Base-by-base conservation (phyloP, 2,113 vertebrate species). In the Riparia riparia region DNA sequence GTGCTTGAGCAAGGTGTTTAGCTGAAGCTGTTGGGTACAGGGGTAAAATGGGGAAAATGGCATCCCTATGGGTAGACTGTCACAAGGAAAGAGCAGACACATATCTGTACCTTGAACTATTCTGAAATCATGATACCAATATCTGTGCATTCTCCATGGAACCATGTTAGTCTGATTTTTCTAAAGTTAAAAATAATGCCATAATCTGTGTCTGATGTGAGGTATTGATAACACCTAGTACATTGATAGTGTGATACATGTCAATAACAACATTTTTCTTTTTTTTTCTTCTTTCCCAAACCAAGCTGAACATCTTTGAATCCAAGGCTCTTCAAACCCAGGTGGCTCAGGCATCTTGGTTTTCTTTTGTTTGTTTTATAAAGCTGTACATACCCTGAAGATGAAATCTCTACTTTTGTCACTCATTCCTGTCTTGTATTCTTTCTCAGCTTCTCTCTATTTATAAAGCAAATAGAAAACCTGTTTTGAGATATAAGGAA, bases 1-100 rank as follows among this genome's bases (percentile, higher is more conserved):
- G 12, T 12, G 9, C 17, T 19, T 41, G 45, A 72, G 19, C 9
- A 45, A 85, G 26, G 12, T 28, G 26, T 39, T 51, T 2, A 42
- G 39, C 64, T 78, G 64, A 39, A 78, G 18, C 16, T 56, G 31
- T 18, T 56, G 76, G 26, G 24, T 54, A 8, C 7, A 16, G 8
- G 15, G 14, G 6, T 32, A 57, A 70, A 82, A 10, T 0, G 1
- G 11, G 24, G 32, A 2, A 45, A 80, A 44, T 1, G 1, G 3
- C 29, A 74, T 3, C 14, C 14, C 10, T 5, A 1, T 5, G 21
- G 21, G 17, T 82, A 78, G 53, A 12, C 6, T 1, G 0, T 32
- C 3, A 7, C 10, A 22, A 50, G 14, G 72, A 69, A 44, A 51
- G 28, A 57, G 37, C 31, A 77, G 58, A 54, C 86, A 69, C 8